Base-by-base conservation (phyloP, 2,888 invertebrate genomes). In the Drosophila peninsularis region DNA sequence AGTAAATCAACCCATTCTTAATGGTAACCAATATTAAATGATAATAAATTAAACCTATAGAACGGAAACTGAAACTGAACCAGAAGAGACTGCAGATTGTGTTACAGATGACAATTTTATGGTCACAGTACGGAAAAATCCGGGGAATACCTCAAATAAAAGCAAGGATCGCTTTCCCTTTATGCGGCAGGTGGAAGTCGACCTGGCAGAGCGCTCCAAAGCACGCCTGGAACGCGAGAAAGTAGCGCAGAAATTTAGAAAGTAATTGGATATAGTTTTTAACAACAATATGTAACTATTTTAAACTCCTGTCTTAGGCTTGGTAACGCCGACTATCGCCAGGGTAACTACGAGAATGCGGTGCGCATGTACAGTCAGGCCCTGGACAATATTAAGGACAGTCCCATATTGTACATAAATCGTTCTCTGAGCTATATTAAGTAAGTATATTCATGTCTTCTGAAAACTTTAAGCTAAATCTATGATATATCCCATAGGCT, bases 371-470 rank as follows among this genome's bases (percentile, higher is more conserved):
- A 96, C 90, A 95, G 94, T 60, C 95, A 95, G 89, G 97, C 96
- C 0, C 94, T 97, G 58, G 96, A 96, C 42, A 95, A 95, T 82
- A 94, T 96, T 44, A 96, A 94, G 90, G 96, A 97, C 90, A 96
- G 96, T 83, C 93, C 95, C 0, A 94, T 96, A 85, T 91, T 97
- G n/a, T 97, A 96, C 92, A 96, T 95, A 66, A 97, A 97, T 90
- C 94, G 97, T 50, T 96, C 96, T 0, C 92, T 97, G 34, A 95
- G 88, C 56, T 92, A 90, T 45, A 92, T 93, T 32, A 92, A 91
- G 92, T 91, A 82, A 74, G 78, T 61, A 5, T 13, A 13, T 10
- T 1, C 4, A 21, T 7, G 36, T 9, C 14, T 11, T 0, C 0
- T n/a, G 3, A 21, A 1, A 10, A n/a, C 19, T 17, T 4, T 9